Conservation (phyloP, 2,113 vertebrate species). For the Platysternon megacephalum region DNA sequence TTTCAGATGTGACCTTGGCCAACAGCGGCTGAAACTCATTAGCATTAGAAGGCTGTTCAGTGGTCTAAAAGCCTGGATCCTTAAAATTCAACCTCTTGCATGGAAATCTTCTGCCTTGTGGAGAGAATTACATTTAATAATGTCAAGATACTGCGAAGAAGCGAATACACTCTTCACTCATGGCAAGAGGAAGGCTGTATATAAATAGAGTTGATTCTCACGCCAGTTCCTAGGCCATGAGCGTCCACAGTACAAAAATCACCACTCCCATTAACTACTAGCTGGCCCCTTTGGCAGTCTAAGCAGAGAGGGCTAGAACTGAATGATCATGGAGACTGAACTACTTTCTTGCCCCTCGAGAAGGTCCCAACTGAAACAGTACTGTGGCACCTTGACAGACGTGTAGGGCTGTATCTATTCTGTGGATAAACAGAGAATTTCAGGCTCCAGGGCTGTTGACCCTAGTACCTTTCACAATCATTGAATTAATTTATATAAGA, state of each 20-base stretch:
- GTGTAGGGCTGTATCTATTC: background rate
- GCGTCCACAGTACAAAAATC: background rate
- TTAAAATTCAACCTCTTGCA: background rate
- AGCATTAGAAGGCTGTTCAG: conserved; percentile 29
- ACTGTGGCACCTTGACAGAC: background rate
- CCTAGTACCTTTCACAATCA: background rate
- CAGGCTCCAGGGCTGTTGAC: background rate
- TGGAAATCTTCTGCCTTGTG: background rate
- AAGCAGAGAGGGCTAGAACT: background rate
- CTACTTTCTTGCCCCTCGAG: rapidly evolving
- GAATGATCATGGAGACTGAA: background rate
- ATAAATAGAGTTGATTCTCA: background rate
- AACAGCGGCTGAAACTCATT: conserved; percentile 34
- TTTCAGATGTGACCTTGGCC: conserved; percentile 40
- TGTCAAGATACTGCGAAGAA: background rate
- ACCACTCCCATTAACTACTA: background rate
- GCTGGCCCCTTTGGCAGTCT: background rate
- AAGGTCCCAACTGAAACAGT: background rate
- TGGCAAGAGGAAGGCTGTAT: background rate
- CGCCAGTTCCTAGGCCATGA: background rate
- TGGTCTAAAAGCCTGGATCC: background rate
- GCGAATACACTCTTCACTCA: background rate
- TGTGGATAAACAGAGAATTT: background rate
- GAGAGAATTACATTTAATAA: background rate
- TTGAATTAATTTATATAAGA: background rate